Base-by-base conservation (phyloP, 2,113 vertebrate genomes). In the Thryonomys swinderianus region DNA sequence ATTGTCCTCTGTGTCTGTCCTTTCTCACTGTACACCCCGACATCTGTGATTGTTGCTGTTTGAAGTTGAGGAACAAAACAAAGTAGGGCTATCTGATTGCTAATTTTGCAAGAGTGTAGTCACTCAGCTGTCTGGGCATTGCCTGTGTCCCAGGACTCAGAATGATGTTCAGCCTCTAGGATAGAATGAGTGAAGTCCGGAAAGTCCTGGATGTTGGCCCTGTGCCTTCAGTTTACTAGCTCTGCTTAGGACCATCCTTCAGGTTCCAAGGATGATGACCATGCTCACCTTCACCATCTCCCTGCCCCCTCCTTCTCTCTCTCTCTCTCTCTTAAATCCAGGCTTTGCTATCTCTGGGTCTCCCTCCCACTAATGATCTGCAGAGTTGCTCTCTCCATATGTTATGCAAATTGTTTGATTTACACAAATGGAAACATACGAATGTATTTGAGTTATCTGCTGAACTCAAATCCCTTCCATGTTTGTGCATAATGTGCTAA, bases 201-300 rank as follows among this genome's bases (percentile, higher is more conserved):
- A 32, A 53, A 45, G 59, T 88, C 27, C 48, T 30, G 34, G 3
- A 21, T 8, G 4, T 66, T 13, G 32, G 10, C 16, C 6, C 0
- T 17, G 53, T 5, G 11, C 17, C 57, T n/a, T 59, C 2, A 40
- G 57, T 18, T 66, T 3, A 13, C 82, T 57, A 2, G 8, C 40
- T 25, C 20, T 4, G 1, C n/a, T 71, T 12, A 4, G n/a, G 30
- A 62, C 12, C 51, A 37, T n/a, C 23, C 16, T 45, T 85, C 18
- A 5, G 16, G 59, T 1, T 0, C 12, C 12, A 17, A 4, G 62
- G 37, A 0, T 40, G 18, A 40, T 20, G 17, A 0, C 8, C 45
- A 1, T 0, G 11, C 23, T 2, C 34, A n/a, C 62, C 37, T n/a
- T 12, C 7, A 7, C 9, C 3, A 13, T 5, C 16, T 34, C 18